phyloP scores from a whole-genome alignment of 2,888 invertebrate species.

The Himalopsyche anomala region DNA sequence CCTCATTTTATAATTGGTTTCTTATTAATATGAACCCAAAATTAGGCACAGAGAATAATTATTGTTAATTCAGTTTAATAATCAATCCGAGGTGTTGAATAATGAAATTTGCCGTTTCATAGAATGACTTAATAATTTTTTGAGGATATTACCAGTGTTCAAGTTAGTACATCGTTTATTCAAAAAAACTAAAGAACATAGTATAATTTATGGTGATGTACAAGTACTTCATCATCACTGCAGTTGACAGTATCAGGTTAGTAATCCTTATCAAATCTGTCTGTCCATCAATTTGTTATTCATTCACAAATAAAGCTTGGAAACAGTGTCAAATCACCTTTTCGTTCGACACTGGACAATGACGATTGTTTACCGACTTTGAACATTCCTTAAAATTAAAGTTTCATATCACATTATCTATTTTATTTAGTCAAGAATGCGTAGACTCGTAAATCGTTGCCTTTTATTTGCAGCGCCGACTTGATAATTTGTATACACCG shows the following conservation, averaged over 20 bases:
- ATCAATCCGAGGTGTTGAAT: not conserved
- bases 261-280: slow-evolving; percentile 2
- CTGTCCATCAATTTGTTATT: not conserved
- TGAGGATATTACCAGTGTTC: not conserved
- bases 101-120: not conserved
- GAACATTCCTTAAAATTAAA: slow-evolving; percentile 21
- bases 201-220: not conserved
- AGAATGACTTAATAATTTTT: not conserved
- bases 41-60: too few relatives aligned
- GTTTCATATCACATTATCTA: slow-evolving; percentile 33
- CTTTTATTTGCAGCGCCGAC: not conserved
- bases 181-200: too few relatives aligned
- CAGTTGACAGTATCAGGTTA: not conserved
- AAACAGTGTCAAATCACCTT: slow-evolving; percentile 4
- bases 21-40: too few relatives aligned
- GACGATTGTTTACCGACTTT: not conserved
- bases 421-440: slow-evolving; percentile 31
- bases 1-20: not conserved
- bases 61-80: not conserved
- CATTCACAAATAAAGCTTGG: not conserved
- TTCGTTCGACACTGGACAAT: not conserved
- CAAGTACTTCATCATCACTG: not conserved
- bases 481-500: slow-evolving; percentile 20
- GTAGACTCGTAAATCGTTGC: not conserved
- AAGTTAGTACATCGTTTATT: not conserved